phyloP scores from a whole-genome alignment of 2,797 vertebrate genomes.

The Gambelia wislizenii region DNA sequence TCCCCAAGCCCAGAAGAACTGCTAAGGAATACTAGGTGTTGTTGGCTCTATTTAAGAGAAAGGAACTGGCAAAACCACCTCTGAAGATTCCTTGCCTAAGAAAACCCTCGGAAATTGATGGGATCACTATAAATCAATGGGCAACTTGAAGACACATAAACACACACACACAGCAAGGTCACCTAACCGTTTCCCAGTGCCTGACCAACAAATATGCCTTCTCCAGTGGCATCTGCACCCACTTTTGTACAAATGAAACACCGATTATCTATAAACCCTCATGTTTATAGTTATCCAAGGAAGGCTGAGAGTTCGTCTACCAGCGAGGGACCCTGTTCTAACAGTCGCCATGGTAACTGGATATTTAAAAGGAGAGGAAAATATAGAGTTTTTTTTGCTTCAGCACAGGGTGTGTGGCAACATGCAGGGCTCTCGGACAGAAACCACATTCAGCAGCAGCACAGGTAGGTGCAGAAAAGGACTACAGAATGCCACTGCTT shows the following conservation, averaged over 20 bases:
- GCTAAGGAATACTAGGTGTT: too few species aligned
- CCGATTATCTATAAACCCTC: background rate
- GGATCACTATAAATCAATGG: too few species aligned
- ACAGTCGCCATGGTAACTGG: constrained; percentile 72
- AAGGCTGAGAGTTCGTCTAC: constrained; percentile 56
- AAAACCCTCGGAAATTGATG: too few species aligned
- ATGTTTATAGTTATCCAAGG: constrained; percentile 30
- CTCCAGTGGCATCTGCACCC: constrained; percentile 14
- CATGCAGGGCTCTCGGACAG: constrained; percentile 27
- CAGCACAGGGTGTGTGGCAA: constrained; percentile 39
- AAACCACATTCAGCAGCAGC: background rate
- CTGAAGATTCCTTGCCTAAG: too few species aligned
- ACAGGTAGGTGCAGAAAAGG: background rate
- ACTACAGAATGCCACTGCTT: background rate
- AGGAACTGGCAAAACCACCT: too few species aligned
- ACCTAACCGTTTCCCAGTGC: background rate
- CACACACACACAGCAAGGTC: too few species aligned
- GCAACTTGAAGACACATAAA: too few species aligned
- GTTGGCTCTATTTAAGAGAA: too few species aligned
- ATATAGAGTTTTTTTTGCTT: constrained; percentile 54
- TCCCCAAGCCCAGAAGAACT: too few species aligned
- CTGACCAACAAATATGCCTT: background rate
- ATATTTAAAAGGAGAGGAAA: constrained; percentile 52
- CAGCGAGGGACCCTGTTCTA: constrained; percentile 48
- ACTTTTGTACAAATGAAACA: constrained; percentile 26